Evolutionary conservation across 1,140 invertebrate species (phyloP), one percentile per base, ranked within the genome.

Genomic region (Drosophila insularis): DNA sequence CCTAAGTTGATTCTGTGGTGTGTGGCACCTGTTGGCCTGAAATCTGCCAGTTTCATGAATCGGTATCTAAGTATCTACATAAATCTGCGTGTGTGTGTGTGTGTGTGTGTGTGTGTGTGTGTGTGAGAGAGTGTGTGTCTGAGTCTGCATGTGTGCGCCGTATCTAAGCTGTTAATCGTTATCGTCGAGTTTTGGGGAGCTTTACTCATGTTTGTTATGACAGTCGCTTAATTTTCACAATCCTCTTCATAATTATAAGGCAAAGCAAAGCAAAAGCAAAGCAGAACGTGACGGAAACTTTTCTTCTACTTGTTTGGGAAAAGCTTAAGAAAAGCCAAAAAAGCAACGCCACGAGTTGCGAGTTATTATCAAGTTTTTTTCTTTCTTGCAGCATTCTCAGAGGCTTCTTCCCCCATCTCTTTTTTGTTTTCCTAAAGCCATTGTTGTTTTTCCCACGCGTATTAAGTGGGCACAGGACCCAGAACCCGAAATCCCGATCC

Each of bases 381-480:
- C 59, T 58, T 61, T n/a, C n/a, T n/a, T n/a, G n/a, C 56, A 56
- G 50, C 37, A 58, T 13, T 35, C 55, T 1, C 27, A 27, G 27
- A 35, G 10, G 2, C 35, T 37, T 23, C 32, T 39, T 17, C 35
- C 32, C 40, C 27, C 63, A 31, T 19, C 35, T 31, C 1, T 7
- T 8, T 14, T 63, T 60, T 17, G 17, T 58, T 39, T 23, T 56
- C 32, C 1, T 39, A 21, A 17, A 58, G 61, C 68, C 68, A 82
- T 89, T 86, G 84, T 89, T 86, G 79, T 66, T 79, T 87, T 86
- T 86, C 84, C 84, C 82, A 86, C 82, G 82, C 86, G 84, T 87
- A 87, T 86, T 86, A 87, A 89, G 69, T 85, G 46, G 74, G 81
- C 63, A 50, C 17, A 58, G 64, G 62, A 27, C 23, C 14, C 56